Evolutionary conservation across 2,113 vertebrate genomes (phyloP).

Genomic region (Syrrhaptes paradoxus): DNA sequence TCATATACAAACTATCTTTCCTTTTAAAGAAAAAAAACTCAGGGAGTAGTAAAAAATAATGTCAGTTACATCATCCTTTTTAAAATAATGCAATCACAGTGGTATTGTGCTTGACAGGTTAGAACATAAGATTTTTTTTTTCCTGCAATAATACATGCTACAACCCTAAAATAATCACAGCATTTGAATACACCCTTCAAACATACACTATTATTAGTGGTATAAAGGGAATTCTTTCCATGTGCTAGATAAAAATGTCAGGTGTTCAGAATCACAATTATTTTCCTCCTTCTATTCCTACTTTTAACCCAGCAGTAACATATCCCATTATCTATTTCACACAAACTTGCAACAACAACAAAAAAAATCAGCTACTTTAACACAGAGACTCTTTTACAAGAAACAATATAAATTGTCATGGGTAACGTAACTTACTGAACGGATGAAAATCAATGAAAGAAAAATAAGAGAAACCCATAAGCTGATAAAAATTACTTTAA

Average conservation of each 20-base stretch:
- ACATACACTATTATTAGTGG: neutral
- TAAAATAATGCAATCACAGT: neutral
- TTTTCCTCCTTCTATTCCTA: neutral
- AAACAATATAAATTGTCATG: neutral
- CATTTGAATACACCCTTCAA: neutral
- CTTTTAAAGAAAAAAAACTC: neutral
- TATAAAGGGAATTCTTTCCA: neutral
- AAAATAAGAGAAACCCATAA: neutral
- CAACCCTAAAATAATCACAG: conserved; percentile 16
- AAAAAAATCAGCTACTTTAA: neutral
- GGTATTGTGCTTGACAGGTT: neutral
- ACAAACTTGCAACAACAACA: neutral
- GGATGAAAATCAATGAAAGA: neutral
- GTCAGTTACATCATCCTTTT: neutral
- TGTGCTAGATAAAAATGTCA: neutral
- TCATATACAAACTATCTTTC: neutral
- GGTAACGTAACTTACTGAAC: neutral
- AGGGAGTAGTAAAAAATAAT: neutral
- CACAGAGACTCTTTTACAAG: neutral
- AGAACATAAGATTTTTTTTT: neutral
- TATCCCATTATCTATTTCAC: neutral
- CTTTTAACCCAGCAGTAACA: neutral
- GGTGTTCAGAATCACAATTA: neutral
- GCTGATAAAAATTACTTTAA: neutral
- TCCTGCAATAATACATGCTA: neutral